Evolutionary conservation across 1,140 invertebrate genomes (phyloP), one percentile per base, ranked within the genome.

Genomic region (Papilio helenus): DNA sequence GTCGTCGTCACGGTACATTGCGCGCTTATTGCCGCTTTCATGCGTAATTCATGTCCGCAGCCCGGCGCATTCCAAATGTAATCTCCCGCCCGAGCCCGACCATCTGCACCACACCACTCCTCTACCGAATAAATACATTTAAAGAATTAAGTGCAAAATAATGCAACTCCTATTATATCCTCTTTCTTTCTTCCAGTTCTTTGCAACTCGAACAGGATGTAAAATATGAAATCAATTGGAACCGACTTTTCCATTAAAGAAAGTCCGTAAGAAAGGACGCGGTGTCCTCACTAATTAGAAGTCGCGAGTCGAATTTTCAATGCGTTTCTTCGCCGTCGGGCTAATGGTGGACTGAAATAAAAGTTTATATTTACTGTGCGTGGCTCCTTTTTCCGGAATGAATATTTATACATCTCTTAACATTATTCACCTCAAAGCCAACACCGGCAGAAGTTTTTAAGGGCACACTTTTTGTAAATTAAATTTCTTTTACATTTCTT

Each of bases 311-410:
- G 92, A 93, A 93, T 93, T 91, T 90, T 88, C 90, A 93, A 92
- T 92, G 88, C 85, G 83, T 81, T 82, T 76, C 80, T 73, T 73
- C 81, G 84, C 84, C 86, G 85, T 85, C 76, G 29, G 51, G 87
- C 87, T 92, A 90, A 92, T 90, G 90, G 89, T 80, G 85, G 84
- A 90, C 84, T 91, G 86, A 90, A 93, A 93, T 92, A 93, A 94
- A 94, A 93, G 91, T 93, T 94, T 94, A 90, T 93, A 92, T 93
- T 93, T 94, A 92, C 88, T 90, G 88, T 93, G 90, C 90, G 90
- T 93, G 86, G 87, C 85, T 85, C 89, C 87, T 87, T 84, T 88
- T 82, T 86, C 85, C 72, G 79, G 84, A 89, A 93, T 93, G 90
- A 94, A 94, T 94, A 92, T 94, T 93, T 93, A 93, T 93, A 88